Evolutionary conservation across 2,888 invertebrate species (phyloP), one percentile per base, ranked within the genome.

Genomic region (Elgonia sp.): DNA sequence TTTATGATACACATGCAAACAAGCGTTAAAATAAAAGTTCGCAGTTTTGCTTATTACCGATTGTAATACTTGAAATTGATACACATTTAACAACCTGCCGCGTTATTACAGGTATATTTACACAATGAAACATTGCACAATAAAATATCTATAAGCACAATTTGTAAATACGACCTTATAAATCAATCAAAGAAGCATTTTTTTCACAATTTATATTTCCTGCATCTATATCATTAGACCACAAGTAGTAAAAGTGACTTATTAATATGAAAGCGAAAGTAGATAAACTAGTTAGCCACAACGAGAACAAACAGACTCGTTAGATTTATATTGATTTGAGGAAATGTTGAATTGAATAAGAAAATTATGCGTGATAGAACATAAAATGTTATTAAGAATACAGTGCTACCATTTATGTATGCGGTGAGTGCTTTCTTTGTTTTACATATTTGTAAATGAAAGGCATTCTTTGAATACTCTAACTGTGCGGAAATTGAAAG

Each of bases 221-320:
- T 82, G 65, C 73, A 40, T 83, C 20, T 50, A 57, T 84, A 76
- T 77, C 70, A 70, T 70, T 76, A 82, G 14, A 76, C 50, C 39
- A 60, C 69, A n/a, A 75, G 62, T 65, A 55, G 81, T 81, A 81
- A 76, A 86, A 81, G 65, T 70, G 12, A 65, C 50, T 70, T 84
- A 86, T 81, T 81, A 69, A 81, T 76, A 81, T 63, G 81, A 81
- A 86, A 82, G 86, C 53, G 81, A 86, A 86, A 86, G 86, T 82
- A 57, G 86, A 70, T 82, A 76, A 76, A 76, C 81, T 72, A 76
- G 76, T 76, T 82, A 20, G 1, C 21, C 70, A 62, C 63, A 70
- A 62, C 70, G 39, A 50, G 70, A 81, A 82, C 73, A 70, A 79
- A 76, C 42, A 53, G 14, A 46, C 46, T 18, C 9, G 77, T 46